Base-by-base conservation (phyloP, 1,140 invertebrate genomes). In the Tachypleus tridentatus region DNA sequence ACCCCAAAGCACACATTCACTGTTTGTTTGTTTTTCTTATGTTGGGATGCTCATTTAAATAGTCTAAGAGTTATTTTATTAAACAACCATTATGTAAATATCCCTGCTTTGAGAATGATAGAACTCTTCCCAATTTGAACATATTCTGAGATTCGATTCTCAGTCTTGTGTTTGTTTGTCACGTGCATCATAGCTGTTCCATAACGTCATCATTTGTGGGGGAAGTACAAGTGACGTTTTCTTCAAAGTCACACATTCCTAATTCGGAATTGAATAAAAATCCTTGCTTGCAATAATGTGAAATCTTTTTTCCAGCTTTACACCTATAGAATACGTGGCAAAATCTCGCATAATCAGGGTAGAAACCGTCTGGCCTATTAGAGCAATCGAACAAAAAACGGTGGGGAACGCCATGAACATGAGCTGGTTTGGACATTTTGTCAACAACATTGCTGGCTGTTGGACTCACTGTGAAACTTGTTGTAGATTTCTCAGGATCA, bases 241-340 rank as follows among this genome's bases (percentile, higher is more conserved):
- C 61, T 60, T 67, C 68, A 50, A 67, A 70, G 29, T 70, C 66
- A 49, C 68, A 70, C n/a, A 67, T 68, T 4, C 63, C 63, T 2
- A 61, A 60, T 50, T 64, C 61, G 8, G 68, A 63, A 52, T 70
- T 67, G 58, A 70, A 70, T 7, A 70, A 58, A 5, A 70, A 57
- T 0, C 68, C 68, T 49, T 65, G 62, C 11, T 67, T 67, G 10
- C 68, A 70, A 8, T 67, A 65, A 58, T 70, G 68, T 0, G 63
- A 65, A 47, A 64, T 65, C 29, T 67, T 67, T 49, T 67, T 70
- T 3, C 68, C 68, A 11, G 61, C 62, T 3, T 61, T 62, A 52
- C 68, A 70, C 5, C 68, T 50, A 47, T 70, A 70, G 57, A 70
- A 70, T 3, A 67, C 66, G 53, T 70, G 68, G 49, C 68, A 70